These are phyloP conservation scores for Macrophya alboannulata DNA, from an alignment of 2,888 invertebrate genomes.

Conservation along the genomic window DNA sequence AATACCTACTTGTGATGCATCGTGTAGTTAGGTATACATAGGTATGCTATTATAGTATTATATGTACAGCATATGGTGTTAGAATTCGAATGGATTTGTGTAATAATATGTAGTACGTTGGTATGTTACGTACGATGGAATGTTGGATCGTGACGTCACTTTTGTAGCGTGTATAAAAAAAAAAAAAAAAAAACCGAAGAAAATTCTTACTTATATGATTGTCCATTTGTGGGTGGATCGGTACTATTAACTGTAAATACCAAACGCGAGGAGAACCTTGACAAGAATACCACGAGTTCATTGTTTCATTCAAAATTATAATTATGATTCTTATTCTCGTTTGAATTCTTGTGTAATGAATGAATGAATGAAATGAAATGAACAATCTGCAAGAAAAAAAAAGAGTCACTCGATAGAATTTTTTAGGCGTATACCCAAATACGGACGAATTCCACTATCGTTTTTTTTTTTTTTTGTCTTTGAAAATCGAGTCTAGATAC, in stretches of 20 bases:
- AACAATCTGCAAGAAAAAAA: not conserved
- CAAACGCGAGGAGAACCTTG: not conserved
- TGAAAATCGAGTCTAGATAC: too few relatives aligned
- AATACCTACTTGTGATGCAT: not conserved
- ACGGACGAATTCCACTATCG: not conserved
- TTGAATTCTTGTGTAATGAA: conserved; percentile 18
- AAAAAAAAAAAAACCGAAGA: not conserved
- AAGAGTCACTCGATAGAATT: not conserved
- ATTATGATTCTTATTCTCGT: conserved; percentile 3
- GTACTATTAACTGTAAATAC: not conserved
- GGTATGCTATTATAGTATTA: not conserved
- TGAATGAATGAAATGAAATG: not conserved
- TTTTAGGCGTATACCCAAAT: not conserved
- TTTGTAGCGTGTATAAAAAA: not conserved
- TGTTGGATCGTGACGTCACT: conserved; percentile 27
- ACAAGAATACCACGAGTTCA: not conserved
- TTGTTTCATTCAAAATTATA: conserved; percentile 29
- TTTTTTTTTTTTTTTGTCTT: not conserved
- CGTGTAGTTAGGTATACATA: not conserved
- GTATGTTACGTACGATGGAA: too few relatives aligned
- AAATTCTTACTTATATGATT: not conserved
- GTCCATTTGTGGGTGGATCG: not conserved
- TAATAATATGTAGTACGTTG: not conserved
- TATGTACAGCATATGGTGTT: not conserved
- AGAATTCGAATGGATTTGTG: not conserved